Percentiles rank a stretch among this genome's conserved stretches.
Conservation (phyloP, 2,113 vertebrate species). For the Cygnus buccinator region DNA sequence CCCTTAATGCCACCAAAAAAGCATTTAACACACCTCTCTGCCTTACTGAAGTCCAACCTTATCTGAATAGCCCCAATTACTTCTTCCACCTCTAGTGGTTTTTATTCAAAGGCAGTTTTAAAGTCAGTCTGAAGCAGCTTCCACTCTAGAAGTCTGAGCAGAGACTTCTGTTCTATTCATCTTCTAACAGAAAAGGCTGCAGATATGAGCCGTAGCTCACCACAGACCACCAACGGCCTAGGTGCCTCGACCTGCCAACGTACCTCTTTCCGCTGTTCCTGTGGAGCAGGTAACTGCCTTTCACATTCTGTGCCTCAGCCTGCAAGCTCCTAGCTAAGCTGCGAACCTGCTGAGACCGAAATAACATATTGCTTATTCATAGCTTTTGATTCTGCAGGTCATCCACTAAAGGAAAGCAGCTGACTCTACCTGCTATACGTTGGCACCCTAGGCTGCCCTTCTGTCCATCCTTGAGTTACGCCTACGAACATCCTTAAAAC, state of each 20-base stretch:
- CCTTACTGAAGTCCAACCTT: not conserved
- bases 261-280: not conserved
- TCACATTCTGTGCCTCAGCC: not conserved
- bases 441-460: not conserved
- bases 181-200: not conserved
- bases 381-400: constrained; percentile 1
- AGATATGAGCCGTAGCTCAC: not conserved
- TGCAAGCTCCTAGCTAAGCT: not conserved
- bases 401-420: not conserved
- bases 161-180: not conserved
- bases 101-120: not conserved
- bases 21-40: not conserved
- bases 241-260: not conserved
- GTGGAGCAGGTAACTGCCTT: not conserved
- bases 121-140: not conserved
- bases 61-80: not conserved
- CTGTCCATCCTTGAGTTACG: not conserved
- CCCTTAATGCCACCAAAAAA: not conserved
- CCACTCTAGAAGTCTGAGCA: not conserved
- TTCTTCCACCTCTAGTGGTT: not conserved
- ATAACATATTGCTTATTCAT: not conserved
- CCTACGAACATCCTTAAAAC: not conserved
- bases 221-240: not conserved
- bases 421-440: not conserved
- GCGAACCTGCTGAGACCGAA: not conserved